These are phyloP conservation scores for Chondrosia reniformis DNA, from an alignment of 37 sponge, comb jelly and placozoan species.

Conservation along the genomic window DNA sequence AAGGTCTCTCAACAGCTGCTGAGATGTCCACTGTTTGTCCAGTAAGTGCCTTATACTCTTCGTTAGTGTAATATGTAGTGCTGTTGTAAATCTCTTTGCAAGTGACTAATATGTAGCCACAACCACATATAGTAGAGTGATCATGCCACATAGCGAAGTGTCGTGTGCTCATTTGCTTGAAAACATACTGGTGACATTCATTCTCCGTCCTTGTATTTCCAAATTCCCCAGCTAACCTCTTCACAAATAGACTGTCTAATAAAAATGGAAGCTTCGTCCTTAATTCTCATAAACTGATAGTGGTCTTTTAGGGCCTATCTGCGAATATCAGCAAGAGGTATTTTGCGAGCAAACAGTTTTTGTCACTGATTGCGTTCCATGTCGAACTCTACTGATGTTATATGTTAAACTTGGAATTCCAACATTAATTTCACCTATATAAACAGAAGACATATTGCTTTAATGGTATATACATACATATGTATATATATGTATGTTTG, in stretches of 20 bases:
- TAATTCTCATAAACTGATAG: not conserved
- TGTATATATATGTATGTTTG: not conserved
- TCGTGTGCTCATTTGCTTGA: not conserved
- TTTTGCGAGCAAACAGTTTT: not conserved
- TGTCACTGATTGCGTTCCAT: not conserved
- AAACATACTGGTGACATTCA: not conserved
- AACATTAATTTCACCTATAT: conserved; percentile 1
- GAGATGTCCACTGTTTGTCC: conserved; percentile 3
- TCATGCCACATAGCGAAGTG: conserved; percentile 8
- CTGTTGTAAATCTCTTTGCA: not conserved
- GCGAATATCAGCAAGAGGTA: conserved; percentile 4
- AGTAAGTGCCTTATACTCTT: not conserved
- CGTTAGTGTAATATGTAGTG: not conserved
- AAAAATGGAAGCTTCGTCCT: not conserved
- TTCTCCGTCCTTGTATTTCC: not conserved
- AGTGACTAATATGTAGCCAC: not conserved
- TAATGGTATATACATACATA: not conserved
- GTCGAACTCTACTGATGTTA: not conserved
- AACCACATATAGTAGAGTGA: conserved; percentile 13
- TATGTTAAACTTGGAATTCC: conserved; percentile 14
- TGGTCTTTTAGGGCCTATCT: not conserved
- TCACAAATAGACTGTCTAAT: not conserved
- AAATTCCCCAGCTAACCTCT: not conserved
- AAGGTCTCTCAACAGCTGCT: conserved; percentile 11
- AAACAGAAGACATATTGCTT: not conserved